Base-by-base conservation (phyloP, 2,797 vertebrate species). In the Streptopelia turtur region DNA sequence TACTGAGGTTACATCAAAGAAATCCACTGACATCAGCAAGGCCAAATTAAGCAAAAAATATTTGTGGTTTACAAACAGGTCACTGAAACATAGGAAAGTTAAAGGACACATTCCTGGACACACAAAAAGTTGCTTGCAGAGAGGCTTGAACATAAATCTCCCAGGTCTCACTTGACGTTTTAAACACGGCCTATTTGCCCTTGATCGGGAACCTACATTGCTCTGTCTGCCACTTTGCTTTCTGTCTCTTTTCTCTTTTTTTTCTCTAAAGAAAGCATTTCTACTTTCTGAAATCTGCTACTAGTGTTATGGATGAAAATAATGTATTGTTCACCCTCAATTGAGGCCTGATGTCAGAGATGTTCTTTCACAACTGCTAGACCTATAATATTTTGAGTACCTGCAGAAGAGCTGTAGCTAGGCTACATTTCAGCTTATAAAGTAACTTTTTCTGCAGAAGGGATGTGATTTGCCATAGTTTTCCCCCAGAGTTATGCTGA, bases 81-180 rank as follows among this genome's bases (percentile, higher is more conserved):
- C 94, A 91, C 91, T 69, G 65, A 75, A 81, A 91, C 79, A 83
- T 57, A 52, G 35, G 27, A 68, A 96, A 84, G 93, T 94, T 95
- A 96, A 95, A 90, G 74, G 86, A 87, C 60, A n/a, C 2, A 1
- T 86, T 95, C 90, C 65, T 3, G 9, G 52, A 82, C 21, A 68
- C 0, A 0, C 50, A 87, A 89, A 85, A 94, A 95, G 84, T 88
- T 94, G 82, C 85, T 92, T 83, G 92, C 3, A 15, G 76, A 84
- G 63, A 76, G 31, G 39, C 76, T 72, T 72, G 87, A 91, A 92
- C 89, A 96, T 94, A 92, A 96, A 97, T 95, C 93, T 96, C 69
- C 25, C 76, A 78, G 80, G 50, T 66, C 17, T 12, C 33, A 47
- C 50, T 31, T 91, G 92, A 95, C n/a, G 0, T 95, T 91, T 90